Base-by-base conservation (phyloP, 2,888 invertebrate species). In the Cosmopolites sordidus region DNA sequence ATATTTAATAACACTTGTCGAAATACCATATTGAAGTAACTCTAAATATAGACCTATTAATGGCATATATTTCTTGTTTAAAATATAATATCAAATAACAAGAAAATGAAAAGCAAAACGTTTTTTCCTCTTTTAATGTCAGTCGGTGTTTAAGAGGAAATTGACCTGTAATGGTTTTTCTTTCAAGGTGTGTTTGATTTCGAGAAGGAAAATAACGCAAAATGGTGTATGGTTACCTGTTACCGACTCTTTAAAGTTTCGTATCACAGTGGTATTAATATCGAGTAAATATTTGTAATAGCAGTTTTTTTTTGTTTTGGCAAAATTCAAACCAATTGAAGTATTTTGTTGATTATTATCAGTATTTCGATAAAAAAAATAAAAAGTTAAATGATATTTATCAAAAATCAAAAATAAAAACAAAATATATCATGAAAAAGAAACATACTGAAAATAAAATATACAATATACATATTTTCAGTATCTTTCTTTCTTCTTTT, bases 111-210 rank as follows among this genome's bases (percentile, higher is more conserved):
- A 27, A 27, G 9, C 27, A 9, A 27, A 27, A 27, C 27, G 5
- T 27, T 27, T 27, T 27, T 27, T 27, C 9, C 9, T 27, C 6
- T 27, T 27, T 27, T 9, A 27, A 27, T 27, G 27, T 27, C 9
- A 6, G 27, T 9, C 27, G 9, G 5, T 27, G 6, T 9, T 27
- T 27, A 27, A 9, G 27, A 5, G 38, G 38, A 38, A 38, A 38
- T 38, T 38, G 38, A 38, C 38, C n/a, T 38, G n/a, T n/a, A 38
- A 38, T 38, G 38, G 38, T 38, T 38, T 38, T 38, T 38, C 14
- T 14, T 38, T 38, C 5, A 38, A 12, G 38, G 38, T 38, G 38
- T 38, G 38, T 38, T 38, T 5, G 27, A 5, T 27, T 6, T 27
- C 27, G n/a, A 27, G 6, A 27, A 9, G 27, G 6, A 27, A 27